A percentile compares a stretch with the other conserved stretches of the same genome.
phyloP scores from a whole-genome alignment of 2,113 vertebrate genomes.

The Sapayoa aenigma region DNA sequence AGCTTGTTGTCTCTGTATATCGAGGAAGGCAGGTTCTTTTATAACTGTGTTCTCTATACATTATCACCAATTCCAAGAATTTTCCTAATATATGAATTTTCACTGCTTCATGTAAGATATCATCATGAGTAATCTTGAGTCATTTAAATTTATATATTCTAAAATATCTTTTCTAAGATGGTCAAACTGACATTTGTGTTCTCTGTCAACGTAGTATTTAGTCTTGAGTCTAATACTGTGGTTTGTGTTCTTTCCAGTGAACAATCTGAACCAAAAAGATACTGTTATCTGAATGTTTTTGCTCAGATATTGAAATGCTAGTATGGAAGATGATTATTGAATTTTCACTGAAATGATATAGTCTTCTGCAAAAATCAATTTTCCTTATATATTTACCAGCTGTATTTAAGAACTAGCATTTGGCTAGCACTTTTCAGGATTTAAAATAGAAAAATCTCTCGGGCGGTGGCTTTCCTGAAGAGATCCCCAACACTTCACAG shows the following conservation, averaged over 20 bases:
- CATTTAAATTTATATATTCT: slow-evolving; percentile 40
- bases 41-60: not conserved
- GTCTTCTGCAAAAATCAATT: slow-evolving; percentile 22
- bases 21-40: not conserved
- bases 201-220: slow-evolving; percentile 13
- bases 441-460: slow-evolving; percentile 46
- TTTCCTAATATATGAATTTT: not conserved
- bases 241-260: not conserved
- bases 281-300: not conserved
- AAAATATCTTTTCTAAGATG: slow-evolving; percentile 43
- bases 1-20: not conserved
- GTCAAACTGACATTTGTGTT: slow-evolving; percentile 60
- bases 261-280: not conserved
- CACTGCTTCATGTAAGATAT: not conserved
- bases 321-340: slow-evolving; percentile 12
- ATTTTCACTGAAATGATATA: slow-evolving; percentile 1
- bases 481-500: not conserved
- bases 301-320: not conserved
- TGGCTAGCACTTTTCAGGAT: slow-evolving; percentile 25
- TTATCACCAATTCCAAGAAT: not conserved
- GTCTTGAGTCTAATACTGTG: not conserved
- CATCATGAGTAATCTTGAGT: slow-evolving; percentile 55
- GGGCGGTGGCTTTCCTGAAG: not conserved
- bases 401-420: slow-evolving; percentile 40
- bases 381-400: slow-evolving; percentile 26